Percentiles rank a stretch among this genome's conserved stretches.
Evolutionary conservation across 2,888 invertebrate species (phyloP).

Genomic region (Thysanoteuthis rhombus): DNA sequence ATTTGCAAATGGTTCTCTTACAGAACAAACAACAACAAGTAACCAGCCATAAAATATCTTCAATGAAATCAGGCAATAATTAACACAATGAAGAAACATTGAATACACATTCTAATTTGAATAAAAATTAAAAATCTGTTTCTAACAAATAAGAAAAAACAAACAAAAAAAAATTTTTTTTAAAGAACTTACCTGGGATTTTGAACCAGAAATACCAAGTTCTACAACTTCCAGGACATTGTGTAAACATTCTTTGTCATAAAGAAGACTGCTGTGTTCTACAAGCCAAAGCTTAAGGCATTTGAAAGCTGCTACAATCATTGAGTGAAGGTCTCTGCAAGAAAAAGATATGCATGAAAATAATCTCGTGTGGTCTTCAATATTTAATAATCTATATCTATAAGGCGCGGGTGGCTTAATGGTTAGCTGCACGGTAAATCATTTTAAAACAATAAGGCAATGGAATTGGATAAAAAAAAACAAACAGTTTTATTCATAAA

Average conservation of each 20-base stretch:
- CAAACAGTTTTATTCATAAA: too few relatives aligned
- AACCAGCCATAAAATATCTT: background rate
- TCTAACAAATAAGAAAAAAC: too few relatives aligned
- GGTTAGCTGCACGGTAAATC: too few relatives aligned
- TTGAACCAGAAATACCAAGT: constrained; percentile 94
- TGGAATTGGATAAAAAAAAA: too few relatives aligned
- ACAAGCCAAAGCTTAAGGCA: constrained; percentile 83
- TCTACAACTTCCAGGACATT: constrained; percentile 96
- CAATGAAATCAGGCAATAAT: constrained; percentile 20
- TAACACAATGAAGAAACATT: background rate
- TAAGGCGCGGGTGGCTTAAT: too few relatives aligned
- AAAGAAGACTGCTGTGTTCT: constrained; percentile 87
- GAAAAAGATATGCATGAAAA: background rate
- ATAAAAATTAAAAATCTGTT: too few relatives aligned
- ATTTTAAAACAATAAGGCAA: too few relatives aligned
- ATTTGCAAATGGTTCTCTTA: too few relatives aligned
- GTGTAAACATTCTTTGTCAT: constrained; percentile 90
- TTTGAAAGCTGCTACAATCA: constrained; percentile 78
- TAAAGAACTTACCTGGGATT: constrained; percentile 73
- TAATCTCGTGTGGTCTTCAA: background rate
- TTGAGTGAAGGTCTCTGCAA: constrained; percentile 87
- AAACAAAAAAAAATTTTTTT: background rate
- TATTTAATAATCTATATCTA: too few relatives aligned
- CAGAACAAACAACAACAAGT: background rate
- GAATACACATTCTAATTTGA: too few relatives aligned